A percentile compares a stretch with the other conserved stretches of the same genome.
Conservation (phyloP, 2,888 invertebrate genomes). For the Ophonus ardosiacus region DNA sequence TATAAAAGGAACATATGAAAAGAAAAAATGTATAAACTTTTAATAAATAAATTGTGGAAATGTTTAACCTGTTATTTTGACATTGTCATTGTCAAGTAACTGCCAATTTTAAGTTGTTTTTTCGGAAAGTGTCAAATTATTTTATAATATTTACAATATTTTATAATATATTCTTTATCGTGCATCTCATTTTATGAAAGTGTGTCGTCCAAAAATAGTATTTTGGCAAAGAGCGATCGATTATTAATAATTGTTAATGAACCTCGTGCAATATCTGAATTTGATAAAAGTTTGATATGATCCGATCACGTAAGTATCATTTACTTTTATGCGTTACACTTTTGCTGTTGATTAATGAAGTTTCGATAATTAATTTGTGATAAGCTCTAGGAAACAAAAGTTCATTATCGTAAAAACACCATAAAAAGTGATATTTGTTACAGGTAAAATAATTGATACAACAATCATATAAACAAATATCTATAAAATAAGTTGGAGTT, state of each 20-base stretch:
- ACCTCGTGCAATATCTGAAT: conserved; percentile 8
- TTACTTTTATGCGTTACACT: conserved; percentile 9
- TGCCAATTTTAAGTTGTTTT: neutral
- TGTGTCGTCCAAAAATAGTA: neutral
- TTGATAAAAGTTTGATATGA: conserved; percentile 34
- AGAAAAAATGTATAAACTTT: too few species aligned
- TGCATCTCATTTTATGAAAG: neutral
- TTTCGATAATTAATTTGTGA: conserved; percentile 25
- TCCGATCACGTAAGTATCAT: conserved; percentile 30
- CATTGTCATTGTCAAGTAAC: neutral
- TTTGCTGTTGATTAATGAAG: conserved; percentile 8
- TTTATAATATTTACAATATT: neutral
- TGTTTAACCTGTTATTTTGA: neutral
- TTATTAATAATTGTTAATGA: conserved; percentile 12
- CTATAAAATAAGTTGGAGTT: neutral
- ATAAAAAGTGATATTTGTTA: neutral
- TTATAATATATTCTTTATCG: neutral
- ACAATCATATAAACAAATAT: neutral
- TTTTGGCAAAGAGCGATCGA: neutral
- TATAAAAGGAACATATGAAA: too few species aligned
- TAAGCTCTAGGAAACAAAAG: conserved; percentile 9
- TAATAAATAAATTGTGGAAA: too few species aligned
- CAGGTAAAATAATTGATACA: neutral
- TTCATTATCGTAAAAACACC: neutral
- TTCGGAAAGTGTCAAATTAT: too few species aligned